Base-by-base conservation (phyloP, 1,140 invertebrate species). In the Phymastichus coffea region DNA sequence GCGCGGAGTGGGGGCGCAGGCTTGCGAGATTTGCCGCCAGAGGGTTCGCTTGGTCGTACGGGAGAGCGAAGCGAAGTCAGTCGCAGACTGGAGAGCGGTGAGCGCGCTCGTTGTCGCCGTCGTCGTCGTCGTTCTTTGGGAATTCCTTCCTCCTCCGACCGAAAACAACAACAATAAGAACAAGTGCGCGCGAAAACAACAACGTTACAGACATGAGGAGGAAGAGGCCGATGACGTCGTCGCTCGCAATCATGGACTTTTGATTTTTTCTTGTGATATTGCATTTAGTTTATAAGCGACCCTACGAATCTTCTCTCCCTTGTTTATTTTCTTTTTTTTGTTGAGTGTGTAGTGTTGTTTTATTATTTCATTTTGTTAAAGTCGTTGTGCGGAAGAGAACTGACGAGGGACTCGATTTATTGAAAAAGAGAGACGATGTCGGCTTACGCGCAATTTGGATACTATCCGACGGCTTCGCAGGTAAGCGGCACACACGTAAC, bases 381-480 rank as follows among this genome's bases (percentile, higher is more conserved):
- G 17, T 40, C 4, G 38, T 17, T 8, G 19, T 28, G 15, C 37
- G 8, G 47, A 28, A 43, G 10, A 49, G 8, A 37, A 12, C 19
- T 12, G 40, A 44, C 4, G 25, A 37, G 17, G 19, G 7, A 15
- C n/a, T n/a, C n/a, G n/a, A n/a, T n/a, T n/a, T n/a, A n/a, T n/a
- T 12, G 7, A 23, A 38, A 38, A 14, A 20, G 14, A 20, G 8
- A 37, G 15, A 6, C 28, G 17, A 91, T 91, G 89, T 89, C 89
- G 73, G 87, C 88, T 66, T 91, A 90, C 81, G 84, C 88, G 73
- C 89, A 91, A 81, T 91, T 90, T 80, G 87, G 88, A 80, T 91
- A 91, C 77, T 90, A 90, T 82, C 85, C 88, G 79, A 83, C 88
- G 80, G 86, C 88, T 70, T 88, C 88, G 61, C 88, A 91, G 88